Evolutionary conservation across 2,113 vertebrate species (phyloP).

Genomic region (Peromyscus polionotus): DNA sequence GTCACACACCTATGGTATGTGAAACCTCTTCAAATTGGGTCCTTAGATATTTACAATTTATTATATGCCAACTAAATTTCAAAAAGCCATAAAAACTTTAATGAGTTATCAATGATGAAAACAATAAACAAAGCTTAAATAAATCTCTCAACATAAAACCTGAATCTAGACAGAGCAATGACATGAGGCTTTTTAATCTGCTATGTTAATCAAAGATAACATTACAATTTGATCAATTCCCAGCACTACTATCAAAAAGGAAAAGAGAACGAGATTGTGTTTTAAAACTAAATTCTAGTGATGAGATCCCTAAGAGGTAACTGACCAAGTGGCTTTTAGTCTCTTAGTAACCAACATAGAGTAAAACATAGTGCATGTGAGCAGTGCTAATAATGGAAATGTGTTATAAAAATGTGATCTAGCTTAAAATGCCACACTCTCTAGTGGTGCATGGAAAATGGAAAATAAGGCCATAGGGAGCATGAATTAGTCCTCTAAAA

Average conservation of each 20-base stretch:
- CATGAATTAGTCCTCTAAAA: conserved; percentile 21
- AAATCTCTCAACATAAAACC: conserved; percentile 50
- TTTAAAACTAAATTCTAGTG: neutral
- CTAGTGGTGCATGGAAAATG: neutral
- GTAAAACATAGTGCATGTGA: conserved; percentile 25
- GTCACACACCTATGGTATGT: neutral
- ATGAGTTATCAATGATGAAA: conserved; percentile 9
- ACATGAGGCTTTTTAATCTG: neutral
- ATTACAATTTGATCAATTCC: neutral
- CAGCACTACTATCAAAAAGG: neutral
- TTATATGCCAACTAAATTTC: neutral
- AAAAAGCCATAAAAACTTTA: neutral
- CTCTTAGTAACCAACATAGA: conserved; percentile 27
- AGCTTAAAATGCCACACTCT: neutral
- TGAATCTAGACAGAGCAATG: neutral
- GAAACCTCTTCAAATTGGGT: neutral
- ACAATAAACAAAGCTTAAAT: conserved; percentile 18
- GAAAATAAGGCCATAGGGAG: neutral
- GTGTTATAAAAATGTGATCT: neutral
- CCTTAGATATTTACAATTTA: conserved; percentile 17
- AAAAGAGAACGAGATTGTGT: neutral
- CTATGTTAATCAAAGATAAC: conserved; percentile 1
- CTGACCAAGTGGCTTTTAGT: conserved; percentile 4
- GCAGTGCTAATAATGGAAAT: conserved; percentile 2
- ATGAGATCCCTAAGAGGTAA: conserved; percentile 21